Conservation (phyloP, 2,113 vertebrate genomes). For the Orthonyx spaldingii region DNA sequence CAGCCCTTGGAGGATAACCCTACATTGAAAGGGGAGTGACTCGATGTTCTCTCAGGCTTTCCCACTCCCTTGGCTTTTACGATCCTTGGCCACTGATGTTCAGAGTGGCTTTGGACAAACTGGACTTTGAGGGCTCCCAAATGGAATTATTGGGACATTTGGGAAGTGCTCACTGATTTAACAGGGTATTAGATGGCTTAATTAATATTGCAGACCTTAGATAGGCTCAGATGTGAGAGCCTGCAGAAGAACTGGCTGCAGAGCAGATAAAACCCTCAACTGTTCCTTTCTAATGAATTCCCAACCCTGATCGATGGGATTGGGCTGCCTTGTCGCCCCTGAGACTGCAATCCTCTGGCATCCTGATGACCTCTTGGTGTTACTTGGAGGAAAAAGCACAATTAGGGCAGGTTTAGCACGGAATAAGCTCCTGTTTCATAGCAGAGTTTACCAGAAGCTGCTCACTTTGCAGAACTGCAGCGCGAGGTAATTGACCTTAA, state of each 20-base stretch:
- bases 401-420: neutral
- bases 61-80: neutral
- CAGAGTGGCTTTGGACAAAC: neutral
- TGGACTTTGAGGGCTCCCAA: neutral
- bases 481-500: slow-evolving; percentile 9
- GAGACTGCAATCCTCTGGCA: neutral
- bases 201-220: slow-evolving; percentile 9
- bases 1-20: slow-evolving; percentile 8
- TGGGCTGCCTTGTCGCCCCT: neutral
- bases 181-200: neutral
- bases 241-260: neutral
- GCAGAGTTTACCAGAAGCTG: neutral
- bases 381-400: neutral
- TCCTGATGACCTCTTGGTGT: neutral
- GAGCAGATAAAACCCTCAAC: neutral
- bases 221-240: neutral
- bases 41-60: neutral
- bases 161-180: neutral
- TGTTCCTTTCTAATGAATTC: neutral
- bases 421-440: neutral
- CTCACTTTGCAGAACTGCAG: slow-evolving; percentile 21
- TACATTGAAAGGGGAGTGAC: neutral
- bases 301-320: neutral
- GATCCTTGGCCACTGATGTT: neutral
- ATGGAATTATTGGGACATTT: too few species aligned